Conservation (phyloP, 2,888 invertebrate genomes). For the Aphrophora alni region DNA sequence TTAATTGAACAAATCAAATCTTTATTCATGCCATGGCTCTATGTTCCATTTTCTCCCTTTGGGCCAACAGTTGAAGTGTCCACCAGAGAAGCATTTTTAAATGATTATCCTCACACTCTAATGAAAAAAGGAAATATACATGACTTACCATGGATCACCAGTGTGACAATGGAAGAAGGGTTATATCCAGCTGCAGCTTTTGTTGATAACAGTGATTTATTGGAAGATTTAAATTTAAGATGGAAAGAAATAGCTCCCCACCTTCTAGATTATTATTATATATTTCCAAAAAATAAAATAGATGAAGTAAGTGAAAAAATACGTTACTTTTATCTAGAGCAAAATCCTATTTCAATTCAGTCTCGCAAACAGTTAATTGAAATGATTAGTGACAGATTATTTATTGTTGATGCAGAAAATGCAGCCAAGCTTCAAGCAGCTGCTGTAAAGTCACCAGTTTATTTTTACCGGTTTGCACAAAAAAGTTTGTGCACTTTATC, state of each 20-base stretch:
- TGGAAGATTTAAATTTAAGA: conserved; percentile 41
- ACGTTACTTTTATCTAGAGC: conserved; percentile 47
- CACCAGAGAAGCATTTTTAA: conserved; percentile 64
- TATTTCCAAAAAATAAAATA: conserved; percentile 40
- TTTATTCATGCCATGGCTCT: conserved; percentile 62
- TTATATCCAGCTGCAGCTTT: conserved; percentile 69
- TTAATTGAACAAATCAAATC: conserved; percentile 33
- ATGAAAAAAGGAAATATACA: conserved; percentile 66
- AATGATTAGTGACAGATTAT: conserved; percentile 27
- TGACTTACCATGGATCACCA: conserved; percentile 73
- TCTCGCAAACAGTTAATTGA: background rate
- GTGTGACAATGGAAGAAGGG: conserved; percentile 73
- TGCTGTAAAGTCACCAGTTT: background rate
- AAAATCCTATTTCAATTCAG: conserved; percentile 17
- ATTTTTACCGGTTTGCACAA: conserved; percentile 25
- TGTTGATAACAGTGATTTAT: conserved; percentile 25
- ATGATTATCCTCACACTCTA: conserved; percentile 68
- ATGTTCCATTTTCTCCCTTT: conserved; percentile 74
- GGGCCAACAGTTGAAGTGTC: conserved; percentile 70
- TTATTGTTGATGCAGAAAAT: conserved; percentile 13
- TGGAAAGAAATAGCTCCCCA: conserved; percentile 50
- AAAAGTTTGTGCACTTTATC: conserved; percentile 3
- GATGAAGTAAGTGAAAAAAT: conserved; percentile 46
- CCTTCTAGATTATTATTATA: conserved; percentile 52
- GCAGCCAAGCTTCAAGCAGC: conserved; percentile 16